Percentiles rank a stretch among this genome's conserved stretches.
Conservation (phyloP, 2,888 invertebrate species). For the Drosophila subsilvestris region DNA sequence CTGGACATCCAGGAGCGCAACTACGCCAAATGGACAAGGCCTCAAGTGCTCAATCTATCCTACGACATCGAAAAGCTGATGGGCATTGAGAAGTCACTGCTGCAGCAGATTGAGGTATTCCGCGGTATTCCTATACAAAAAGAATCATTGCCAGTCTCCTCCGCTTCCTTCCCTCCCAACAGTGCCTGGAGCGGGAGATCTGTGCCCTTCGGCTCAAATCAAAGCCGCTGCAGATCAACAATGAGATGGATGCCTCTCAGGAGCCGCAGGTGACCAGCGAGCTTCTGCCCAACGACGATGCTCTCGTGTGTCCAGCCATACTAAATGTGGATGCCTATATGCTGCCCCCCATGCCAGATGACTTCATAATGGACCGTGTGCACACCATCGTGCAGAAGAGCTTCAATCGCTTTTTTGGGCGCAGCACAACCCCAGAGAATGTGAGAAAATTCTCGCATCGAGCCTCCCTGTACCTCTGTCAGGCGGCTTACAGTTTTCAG, state of each 20-base stretch:
- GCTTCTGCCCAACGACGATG: conserved; percentile 60
- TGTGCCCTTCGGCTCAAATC: conserved; percentile 81
- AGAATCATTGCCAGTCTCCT: not conserved
- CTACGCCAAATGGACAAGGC: conserved; percentile 71
- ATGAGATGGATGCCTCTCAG: conserved; percentile 36
- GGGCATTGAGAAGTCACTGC: conserved; percentile 83
- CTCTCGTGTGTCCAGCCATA: conserved; percentile 66
- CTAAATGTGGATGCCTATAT: conserved; percentile 73
- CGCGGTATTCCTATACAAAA: not conserved
- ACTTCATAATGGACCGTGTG: conserved; percentile 80
- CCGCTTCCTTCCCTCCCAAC: not conserved
- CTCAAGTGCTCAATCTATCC: conserved; percentile 65
- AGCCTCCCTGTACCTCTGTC: conserved; percentile 80
- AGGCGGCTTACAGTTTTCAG: conserved; percentile 81
- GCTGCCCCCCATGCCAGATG: conserved; percentile 76
- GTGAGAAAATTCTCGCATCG: conserved; percentile 79
- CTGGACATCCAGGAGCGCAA: conserved; percentile 83
- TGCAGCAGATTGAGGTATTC: conserved; percentile 85
- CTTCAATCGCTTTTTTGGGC: conserved; percentile 71
- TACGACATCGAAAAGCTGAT: conserved; percentile 79
- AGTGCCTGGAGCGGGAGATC: conserved; percentile 82
- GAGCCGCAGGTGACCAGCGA: conserved; percentile 47
- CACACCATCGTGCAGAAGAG: conserved; percentile 80
- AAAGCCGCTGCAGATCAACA: conserved; percentile 79
- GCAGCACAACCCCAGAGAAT: conserved; percentile 69